These are phyloP conservation scores for Atrichornis clamosus DNA, from an alignment of 2,113 vertebrate species.

Conservation along the genomic window DNA sequence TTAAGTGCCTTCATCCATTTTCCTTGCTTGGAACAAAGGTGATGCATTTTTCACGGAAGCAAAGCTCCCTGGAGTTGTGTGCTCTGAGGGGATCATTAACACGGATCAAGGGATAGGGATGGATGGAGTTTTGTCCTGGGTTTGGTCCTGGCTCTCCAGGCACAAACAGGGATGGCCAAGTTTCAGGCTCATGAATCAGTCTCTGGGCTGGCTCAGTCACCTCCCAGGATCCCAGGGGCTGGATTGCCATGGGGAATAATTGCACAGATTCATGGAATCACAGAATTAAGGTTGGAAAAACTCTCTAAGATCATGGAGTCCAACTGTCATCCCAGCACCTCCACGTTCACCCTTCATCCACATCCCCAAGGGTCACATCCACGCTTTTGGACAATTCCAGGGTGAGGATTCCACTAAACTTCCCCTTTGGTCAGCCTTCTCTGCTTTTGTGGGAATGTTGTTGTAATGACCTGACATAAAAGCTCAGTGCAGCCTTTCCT, in stretches of 20 bases:
- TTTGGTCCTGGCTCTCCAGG: not conserved
- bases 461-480: not conserved
- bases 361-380: not conserved
- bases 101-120: not conserved
- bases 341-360: accelerated
- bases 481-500: not conserved
- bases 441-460: not conserved
- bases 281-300: not conserved
- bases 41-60: slow-evolving; percentile 17
- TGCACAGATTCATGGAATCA: accelerated
- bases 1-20: not conserved
- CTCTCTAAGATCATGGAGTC: not conserved
- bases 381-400: not conserved
- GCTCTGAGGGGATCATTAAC: slow-evolving; percentile 34
- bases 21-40: slow-evolving; percentile 1
- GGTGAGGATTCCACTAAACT: not conserved
- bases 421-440: not conserved
- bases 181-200: not conserved
- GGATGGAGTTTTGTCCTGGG: not conserved
- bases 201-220: not conserved
- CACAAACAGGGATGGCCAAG: not conserved
- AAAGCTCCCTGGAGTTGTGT: not conserved
- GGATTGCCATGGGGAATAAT: not conserved
- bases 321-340: not conserved
- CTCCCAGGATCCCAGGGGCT: accelerated